Percentiles rank a stretch among this genome's conserved stretches.
These are phyloP conservation scores for Etheostoma spectabile DNA, from an alignment of 2,113 vertebrate species.

Conservation along the genomic window DNA sequence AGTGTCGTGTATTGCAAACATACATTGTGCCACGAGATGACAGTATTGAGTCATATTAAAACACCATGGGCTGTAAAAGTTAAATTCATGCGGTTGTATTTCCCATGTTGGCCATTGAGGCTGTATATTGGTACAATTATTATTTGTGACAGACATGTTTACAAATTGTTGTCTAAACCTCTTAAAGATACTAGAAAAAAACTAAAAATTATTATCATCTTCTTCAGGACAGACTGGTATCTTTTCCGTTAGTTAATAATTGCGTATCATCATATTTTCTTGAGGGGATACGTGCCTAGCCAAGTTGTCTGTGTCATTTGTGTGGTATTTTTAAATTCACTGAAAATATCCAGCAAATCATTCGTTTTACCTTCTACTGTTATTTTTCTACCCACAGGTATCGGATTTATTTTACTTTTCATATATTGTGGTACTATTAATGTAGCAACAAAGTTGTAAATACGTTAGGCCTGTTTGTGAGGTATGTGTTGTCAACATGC, in stretches of 20 bases:
- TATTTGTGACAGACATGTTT: background rate
- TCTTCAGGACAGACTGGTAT: background rate
- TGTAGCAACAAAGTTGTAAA: background rate
- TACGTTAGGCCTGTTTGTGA: background rate
- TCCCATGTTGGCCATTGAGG: background rate
- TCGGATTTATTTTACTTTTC: background rate
- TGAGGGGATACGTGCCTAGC: background rate
- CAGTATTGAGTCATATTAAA: conserved; percentile 12
- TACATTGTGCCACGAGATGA: conserved; percentile 41
- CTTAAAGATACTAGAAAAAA: background rate
- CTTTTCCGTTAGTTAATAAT: background rate
- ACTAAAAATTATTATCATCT: background rate
- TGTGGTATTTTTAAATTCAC: background rate
- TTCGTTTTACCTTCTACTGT: background rate
- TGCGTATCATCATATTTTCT: background rate
- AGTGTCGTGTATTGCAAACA: background rate
- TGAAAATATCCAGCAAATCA: background rate
- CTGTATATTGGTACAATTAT: background rate
- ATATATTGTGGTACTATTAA: background rate
- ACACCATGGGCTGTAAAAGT: rapidly evolving
- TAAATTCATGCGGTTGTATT: too few relatives aligned
- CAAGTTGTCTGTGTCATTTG: background rate
- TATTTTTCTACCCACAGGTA: background rate
- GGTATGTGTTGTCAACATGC: background rate
- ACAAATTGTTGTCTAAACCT: background rate